A percentile compares a stretch with the other conserved stretches of the same genome.
Conservation (phyloP, 2,888 invertebrate species). For the Melanchra persicariae region DNA sequence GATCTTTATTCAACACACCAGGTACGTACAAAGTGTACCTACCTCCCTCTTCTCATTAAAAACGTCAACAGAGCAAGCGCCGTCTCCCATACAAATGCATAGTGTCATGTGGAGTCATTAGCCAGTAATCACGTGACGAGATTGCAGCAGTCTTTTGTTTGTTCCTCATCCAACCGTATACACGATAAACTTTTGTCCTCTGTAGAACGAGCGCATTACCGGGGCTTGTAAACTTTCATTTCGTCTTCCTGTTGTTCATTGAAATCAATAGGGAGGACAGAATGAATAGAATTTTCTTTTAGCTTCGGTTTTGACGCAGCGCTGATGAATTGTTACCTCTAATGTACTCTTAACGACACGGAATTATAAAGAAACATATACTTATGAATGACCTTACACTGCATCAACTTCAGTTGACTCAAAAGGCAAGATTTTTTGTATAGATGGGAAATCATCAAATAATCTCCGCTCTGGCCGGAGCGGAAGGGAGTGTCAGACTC, state of each 20-base stretch:
- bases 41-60: constrained; percentile 74
- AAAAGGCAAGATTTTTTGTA: too few relatives aligned
- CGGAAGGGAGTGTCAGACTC: too few relatives aligned
- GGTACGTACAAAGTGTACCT: constrained; percentile 61
- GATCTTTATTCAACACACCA: constrained; percentile 34
- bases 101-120: constrained; percentile 76
- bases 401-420: neutral
- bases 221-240: constrained; percentile 34
- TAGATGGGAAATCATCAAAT: too few relatives aligned
- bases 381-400: neutral
- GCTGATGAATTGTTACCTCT: constrained; percentile 35
- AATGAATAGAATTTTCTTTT: neutral
- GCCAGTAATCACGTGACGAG: constrained; percentile 74
- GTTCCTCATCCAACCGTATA: constrained; percentile 52
- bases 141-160: constrained; percentile 67
- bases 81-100: constrained; percentile 68
- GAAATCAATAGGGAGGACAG: constrained; percentile 18
- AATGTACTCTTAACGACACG: constrained; percentile 6
- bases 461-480: too few relatives aligned
- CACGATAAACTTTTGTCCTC: constrained; percentile 61
- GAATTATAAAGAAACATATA: neutral
- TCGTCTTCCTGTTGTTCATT: constrained; percentile 32
- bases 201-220: constrained; percentile 24
- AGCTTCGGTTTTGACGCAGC: constrained; percentile 13
- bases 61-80: constrained; percentile 71